A percentile compares a stretch with the other conserved stretches of the same genome.
These are phyloP conservation scores for Erethizon dorsatum DNA, from an alignment of 2,797 vertebrate genomes.

Conservation along the genomic window DNA sequence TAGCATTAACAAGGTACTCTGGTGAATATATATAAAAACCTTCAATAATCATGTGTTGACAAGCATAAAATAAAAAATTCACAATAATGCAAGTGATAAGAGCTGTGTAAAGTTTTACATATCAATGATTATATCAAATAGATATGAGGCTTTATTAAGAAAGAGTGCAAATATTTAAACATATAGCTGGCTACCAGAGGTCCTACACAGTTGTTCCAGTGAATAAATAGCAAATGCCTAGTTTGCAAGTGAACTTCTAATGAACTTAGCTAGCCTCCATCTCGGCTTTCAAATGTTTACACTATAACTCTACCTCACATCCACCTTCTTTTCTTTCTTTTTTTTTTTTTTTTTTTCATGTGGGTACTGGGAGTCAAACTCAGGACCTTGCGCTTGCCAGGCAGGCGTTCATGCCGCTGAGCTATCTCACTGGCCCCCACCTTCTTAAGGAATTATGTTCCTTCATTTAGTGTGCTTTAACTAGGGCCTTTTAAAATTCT, in stretches of 20 bases:
- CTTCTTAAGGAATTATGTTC: slow-evolving; percentile 26
- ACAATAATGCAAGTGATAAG: slow-evolving; percentile 1
- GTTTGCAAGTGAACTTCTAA: background rate
- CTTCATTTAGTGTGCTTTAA: background rate
- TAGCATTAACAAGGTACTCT: background rate
- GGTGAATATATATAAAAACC: background rate
- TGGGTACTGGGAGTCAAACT: no score
- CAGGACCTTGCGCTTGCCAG: no score
- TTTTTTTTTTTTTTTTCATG: no score
- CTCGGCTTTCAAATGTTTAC: background rate
- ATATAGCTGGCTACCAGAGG: background rate
- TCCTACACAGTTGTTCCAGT: background rate
- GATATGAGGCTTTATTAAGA: slow-evolving; percentile 3
- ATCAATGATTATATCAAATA: background rate
- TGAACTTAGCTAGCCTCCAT: background rate
- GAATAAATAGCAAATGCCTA: background rate
- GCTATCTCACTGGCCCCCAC: no score
- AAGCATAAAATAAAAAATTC: slow-evolving; percentile 22
- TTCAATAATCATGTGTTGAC: background rate
- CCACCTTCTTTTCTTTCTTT: no score
- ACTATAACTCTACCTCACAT: background rate
- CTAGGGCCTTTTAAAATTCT: background rate
- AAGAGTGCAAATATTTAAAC: background rate
- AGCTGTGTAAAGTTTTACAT: background rate
- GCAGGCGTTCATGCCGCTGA: no score